Conservation (phyloP, 2,113 vertebrate genomes). For the Cyprinodon variegatus region DNA sequence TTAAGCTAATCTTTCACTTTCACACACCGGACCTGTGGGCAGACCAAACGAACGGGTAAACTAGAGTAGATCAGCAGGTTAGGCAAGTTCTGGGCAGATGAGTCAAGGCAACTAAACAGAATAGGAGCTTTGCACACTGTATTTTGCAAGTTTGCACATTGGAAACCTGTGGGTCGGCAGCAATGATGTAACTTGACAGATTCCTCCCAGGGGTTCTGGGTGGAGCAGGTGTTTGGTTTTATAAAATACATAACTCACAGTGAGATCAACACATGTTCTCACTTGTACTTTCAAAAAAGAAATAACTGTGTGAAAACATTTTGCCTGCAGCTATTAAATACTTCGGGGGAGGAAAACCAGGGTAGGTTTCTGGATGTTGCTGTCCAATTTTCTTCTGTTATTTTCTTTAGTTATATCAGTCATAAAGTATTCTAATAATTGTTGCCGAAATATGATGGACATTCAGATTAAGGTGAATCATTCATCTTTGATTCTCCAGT, state of each 20-base stretch:
- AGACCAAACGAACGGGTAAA: background rate
- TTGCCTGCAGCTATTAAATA: background rate
- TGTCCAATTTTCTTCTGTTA: background rate
- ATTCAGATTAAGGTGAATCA: background rate
- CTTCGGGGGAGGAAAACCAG: background rate
- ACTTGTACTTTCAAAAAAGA: background rate
- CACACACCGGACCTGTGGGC: background rate
- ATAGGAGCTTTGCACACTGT: no score
- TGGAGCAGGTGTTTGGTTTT: conserved; percentile 60
- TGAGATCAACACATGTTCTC: background rate
- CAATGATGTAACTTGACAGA: conserved; percentile 6
- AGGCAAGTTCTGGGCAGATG: background rate
- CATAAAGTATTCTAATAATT: background rate
- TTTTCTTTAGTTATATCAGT: background rate
- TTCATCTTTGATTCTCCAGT: background rate
- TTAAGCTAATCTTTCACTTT: conserved; percentile 9
- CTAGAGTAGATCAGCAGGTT: background rate
- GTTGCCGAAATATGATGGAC: background rate
- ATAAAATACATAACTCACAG: conserved; percentile 26
- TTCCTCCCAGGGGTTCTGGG: conserved; percentile 33
- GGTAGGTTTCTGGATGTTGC: background rate
- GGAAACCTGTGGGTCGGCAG: background rate
- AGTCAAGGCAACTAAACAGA: conserved; percentile 2
- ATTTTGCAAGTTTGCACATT: background rate
- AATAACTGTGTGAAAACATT: conserved; percentile 22